A percentile compares a stretch with the other conserved stretches of the same genome.
Conservation (phyloP, 2,888 invertebrate genomes). For the Podabrus alpinus region DNA sequence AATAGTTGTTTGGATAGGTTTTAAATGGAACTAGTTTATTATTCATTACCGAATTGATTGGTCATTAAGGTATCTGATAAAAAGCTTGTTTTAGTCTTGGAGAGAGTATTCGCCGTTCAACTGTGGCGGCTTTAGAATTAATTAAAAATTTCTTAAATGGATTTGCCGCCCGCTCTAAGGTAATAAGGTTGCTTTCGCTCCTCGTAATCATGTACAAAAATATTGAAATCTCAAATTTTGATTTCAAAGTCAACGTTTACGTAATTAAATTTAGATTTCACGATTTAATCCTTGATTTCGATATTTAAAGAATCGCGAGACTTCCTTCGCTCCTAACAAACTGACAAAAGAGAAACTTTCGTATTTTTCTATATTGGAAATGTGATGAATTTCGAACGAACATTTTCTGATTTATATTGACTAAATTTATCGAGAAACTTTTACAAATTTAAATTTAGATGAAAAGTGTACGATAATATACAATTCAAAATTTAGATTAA, state of each 20-base stretch:
- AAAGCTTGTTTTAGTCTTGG: slow-evolving; percentile 34
- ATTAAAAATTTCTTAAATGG: slow-evolving; percentile 43
- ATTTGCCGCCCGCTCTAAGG: slow-evolving; percentile 39
- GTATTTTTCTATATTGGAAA: neutral
- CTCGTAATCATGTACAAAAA: slow-evolving; percentile 37
- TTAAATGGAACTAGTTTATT: neutral
- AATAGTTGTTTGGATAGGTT: neutral
- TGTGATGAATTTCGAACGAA: neutral
- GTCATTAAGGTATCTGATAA: slow-evolving; percentile 40
- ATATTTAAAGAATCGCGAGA: neutral
- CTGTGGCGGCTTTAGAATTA: slow-evolving; percentile 41
- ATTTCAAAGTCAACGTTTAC: neutral
- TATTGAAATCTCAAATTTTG: slow-evolving; percentile 20
- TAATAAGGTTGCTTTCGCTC: slow-evolving; percentile 30
- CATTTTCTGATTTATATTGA: neutral
- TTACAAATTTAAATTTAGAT: neutral
- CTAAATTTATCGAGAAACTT: neutral
- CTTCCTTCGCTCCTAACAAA: neutral
- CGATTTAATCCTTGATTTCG: neutral
- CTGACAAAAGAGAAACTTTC: neutral
- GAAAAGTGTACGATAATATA: neutral
- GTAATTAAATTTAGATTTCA: neutral
- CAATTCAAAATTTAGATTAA: neutral
- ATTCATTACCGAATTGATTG: slow-evolving; percentile 31
- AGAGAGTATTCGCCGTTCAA: slow-evolving; percentile 35